Conservation (phyloP, 2,797 vertebrate genomes). For the Channa striata region DNA sequence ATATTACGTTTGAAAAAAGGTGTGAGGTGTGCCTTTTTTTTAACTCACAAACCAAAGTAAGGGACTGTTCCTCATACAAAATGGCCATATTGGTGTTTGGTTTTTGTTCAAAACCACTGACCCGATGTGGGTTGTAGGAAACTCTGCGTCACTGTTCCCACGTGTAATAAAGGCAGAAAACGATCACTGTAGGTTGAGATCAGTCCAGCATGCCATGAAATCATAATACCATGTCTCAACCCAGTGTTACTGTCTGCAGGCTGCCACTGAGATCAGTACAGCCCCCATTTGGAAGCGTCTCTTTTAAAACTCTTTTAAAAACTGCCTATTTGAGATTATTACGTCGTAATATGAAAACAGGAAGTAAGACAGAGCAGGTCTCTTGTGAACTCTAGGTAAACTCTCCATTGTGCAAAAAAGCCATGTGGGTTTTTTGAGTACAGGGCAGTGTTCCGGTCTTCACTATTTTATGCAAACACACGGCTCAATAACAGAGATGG, state of each 20-base stretch:
- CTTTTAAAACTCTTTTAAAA: not conserved
- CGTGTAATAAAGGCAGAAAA: slow-evolving; percentile 21
- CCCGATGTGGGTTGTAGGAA: not conserved
- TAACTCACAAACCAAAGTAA: too few species aligned
- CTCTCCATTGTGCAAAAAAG: slow-evolving; percentile 15
- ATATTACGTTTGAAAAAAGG: too few species aligned
- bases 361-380: slow-evolving; percentile 30
- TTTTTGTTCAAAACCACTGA: not conserved
- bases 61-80: not conserved
- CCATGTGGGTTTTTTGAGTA: slow-evolving; percentile 7
- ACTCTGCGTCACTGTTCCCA: slow-evolving; percentile 20
- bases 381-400: slow-evolving; percentile 36
- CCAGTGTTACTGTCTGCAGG: too few species aligned
- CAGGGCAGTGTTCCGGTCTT: slow-evolving; percentile 23
- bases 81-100: not conserved
- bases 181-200: slow-evolving; percentile 10
- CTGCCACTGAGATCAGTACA: not conserved
- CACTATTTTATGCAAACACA: slow-evolving; percentile 22
- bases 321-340: slow-evolving; percentile 19
- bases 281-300: not conserved
- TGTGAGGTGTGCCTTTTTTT: not conserved
- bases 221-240: not conserved
- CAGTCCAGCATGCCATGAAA: slow-evolving; percentile 10
- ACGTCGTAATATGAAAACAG: slow-evolving; percentile 30
- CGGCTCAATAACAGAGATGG: slow-evolving; percentile 11